Evolutionary conservation across 1,140 invertebrate genomes (phyloP).

Genomic region (Eriosoma lanigerum): DNA sequence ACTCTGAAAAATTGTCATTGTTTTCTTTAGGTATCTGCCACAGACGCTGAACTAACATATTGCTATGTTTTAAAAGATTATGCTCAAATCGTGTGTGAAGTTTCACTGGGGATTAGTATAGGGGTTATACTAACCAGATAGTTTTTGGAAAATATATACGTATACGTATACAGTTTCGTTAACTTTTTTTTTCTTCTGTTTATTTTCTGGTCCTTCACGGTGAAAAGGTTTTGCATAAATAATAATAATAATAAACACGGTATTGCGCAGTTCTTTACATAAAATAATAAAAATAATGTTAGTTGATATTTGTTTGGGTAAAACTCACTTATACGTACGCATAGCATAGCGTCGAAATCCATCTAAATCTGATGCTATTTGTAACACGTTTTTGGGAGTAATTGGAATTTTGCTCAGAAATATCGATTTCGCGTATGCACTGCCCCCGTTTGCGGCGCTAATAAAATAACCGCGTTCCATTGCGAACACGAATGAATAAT

Average conservation of each 20-base stretch:
- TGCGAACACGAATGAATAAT: too few relatives aligned
- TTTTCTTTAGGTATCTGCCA: too few relatives aligned
- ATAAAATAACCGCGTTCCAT: too few relatives aligned
- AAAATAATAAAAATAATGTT: not conserved
- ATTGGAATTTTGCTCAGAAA: not conserved
- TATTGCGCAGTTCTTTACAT: not conserved
- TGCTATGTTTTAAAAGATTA: not conserved
- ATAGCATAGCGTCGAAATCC: not conserved
- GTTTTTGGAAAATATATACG: too few relatives aligned
- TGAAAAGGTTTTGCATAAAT: constrained; percentile 14
- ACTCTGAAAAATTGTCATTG: too few relatives aligned
- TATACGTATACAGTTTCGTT: too few relatives aligned
- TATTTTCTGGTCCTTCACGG: not conserved
- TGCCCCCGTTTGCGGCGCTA: too few relatives aligned
- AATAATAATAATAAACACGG: not conserved
- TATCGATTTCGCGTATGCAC: not conserved
- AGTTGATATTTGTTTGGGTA: not conserved
- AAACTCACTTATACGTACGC: not conserved
- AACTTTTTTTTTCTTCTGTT: constrained; percentile 2
- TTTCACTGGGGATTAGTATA: not conserved
- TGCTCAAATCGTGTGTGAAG: not conserved
- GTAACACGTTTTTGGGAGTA: not conserved
- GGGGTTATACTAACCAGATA: not conserved
- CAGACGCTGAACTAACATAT: too few relatives aligned
- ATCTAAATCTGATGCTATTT: not conserved